phyloP scores from a whole-genome alignment of 1,140 invertebrate species.

The Aphis craccivora region DNA sequence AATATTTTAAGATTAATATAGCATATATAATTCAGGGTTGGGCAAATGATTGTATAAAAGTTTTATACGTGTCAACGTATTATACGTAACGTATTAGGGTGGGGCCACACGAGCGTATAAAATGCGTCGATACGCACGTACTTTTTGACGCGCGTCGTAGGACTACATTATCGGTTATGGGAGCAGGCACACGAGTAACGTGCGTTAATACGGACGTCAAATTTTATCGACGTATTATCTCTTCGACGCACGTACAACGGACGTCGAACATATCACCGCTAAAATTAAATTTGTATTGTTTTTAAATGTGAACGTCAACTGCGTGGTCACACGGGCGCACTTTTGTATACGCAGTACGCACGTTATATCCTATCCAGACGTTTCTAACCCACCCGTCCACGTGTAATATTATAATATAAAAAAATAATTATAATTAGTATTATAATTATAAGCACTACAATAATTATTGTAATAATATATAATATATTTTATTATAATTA shows the following conservation, averaged over 20 bases:
- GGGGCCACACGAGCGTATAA: not conserved
- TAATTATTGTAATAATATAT: not conserved
- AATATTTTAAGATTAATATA: too few relatives aligned
- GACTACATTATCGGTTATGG: conserved; percentile 25
- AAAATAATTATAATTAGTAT: not conserved
- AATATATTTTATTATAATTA: too few relatives aligned
- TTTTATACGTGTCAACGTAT: too few relatives aligned
- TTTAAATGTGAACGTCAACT: not conserved
- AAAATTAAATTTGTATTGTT: conserved; percentile 41
- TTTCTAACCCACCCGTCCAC: not conserved
- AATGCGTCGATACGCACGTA: conserved; percentile 15
- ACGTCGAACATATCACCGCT: conserved; percentile 11
- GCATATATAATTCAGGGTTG: too few relatives aligned
- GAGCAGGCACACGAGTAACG: conserved; percentile 57
- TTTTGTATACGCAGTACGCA: not conserved
- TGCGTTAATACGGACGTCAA: conserved; percentile 54
- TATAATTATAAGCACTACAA: not conserved
- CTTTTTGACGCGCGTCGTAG: conserved; percentile 25
- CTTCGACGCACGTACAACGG: conserved; percentile 19
- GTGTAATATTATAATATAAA: not conserved
- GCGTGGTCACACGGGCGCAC: conserved; percentile 22
- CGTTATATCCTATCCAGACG: conserved; percentile 12
- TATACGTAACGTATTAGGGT: too few relatives aligned
- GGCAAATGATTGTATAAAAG: too few relatives aligned
- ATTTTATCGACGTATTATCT: conserved; percentile 37